A percentile compares a stretch with the other conserved stretches of the same genome.
These are phyloP conservation scores for Leptura quadrifasciata DNA, from an alignment of 2,888 invertebrate genomes.

Conservation along the genomic window DNA sequence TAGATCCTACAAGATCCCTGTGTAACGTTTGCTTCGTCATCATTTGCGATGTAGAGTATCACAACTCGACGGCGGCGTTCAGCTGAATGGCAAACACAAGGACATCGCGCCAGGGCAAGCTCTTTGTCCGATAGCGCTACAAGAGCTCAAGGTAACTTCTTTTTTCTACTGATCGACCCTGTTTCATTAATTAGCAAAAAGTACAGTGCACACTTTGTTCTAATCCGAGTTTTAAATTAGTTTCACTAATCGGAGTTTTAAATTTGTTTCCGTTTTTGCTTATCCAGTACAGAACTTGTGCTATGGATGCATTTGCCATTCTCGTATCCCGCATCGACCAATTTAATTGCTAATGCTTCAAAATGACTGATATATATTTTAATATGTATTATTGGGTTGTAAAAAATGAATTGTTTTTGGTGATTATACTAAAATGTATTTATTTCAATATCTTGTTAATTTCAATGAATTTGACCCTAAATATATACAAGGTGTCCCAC, in stretches of 20 bases:
- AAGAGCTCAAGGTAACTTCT: background rate
- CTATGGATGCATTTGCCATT: background rate
- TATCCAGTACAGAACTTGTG: constrained; percentile 7
- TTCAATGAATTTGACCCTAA: too few species aligned
- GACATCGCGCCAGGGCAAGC: background rate
- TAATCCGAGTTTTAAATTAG: constrained; percentile 25
- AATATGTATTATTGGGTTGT: too few species aligned
- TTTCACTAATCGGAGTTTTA: constrained; percentile 19
- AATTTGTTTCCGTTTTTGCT: constrained; percentile 17
- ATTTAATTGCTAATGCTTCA: too few species aligned
- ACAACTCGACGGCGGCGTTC: background rate
- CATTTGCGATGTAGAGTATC: background rate
- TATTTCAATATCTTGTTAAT: too few species aligned
- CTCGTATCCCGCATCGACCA: background rate
- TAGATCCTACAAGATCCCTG: background rate
- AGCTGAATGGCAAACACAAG: background rate
- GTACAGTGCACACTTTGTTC: background rate
- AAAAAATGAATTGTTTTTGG: too few species aligned
- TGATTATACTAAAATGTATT: too few species aligned
- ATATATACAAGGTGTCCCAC: too few species aligned
- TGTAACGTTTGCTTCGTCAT: background rate
- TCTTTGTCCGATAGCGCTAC: background rate
- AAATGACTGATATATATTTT: too few species aligned
- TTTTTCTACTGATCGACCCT: background rate
- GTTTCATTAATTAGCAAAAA: constrained; percentile 23